These are phyloP conservation scores for Salvelinus sp. DNA, from an alignment of 2,113 vertebrate genomes.

Conservation along the genomic window DNA sequence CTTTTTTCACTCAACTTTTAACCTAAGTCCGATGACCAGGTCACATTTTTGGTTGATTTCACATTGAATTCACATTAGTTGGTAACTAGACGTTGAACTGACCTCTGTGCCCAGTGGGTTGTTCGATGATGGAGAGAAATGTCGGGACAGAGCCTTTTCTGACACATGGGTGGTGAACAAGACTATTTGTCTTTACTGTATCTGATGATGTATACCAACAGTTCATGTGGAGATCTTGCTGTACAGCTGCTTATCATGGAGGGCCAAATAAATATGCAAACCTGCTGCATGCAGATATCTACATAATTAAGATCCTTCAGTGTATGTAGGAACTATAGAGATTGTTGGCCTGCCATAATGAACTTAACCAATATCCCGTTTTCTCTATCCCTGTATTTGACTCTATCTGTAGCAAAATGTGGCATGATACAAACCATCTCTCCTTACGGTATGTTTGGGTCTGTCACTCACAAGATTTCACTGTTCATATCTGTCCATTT, in stretches of 20 bases:
- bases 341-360: neutral
- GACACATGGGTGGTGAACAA: neutral
- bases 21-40: no score
- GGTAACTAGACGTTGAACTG: neutral
- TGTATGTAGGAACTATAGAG: neutral
- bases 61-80: no score
- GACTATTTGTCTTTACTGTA: neutral
- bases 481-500: constrained; percentile 24
- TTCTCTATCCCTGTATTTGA: constrained; percentile 24
- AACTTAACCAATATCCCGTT: neutral
- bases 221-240: no score
- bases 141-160: no score
- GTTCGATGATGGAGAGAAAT: no score
- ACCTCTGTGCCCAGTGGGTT: neutral
- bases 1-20: no score
- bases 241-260: neutral
- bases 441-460: constrained; percentile 19
- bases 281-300: neutral
- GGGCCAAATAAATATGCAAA: neutral
- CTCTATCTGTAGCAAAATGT: neutral
- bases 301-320: neutral
- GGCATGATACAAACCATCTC: constrained; percentile 1
- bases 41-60: no score
- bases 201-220: neutral
- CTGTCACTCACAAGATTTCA: constrained; percentile 2